Conservation (phyloP, 2,113 vertebrate genomes). For the Entomyzon cyanotis region DNA sequence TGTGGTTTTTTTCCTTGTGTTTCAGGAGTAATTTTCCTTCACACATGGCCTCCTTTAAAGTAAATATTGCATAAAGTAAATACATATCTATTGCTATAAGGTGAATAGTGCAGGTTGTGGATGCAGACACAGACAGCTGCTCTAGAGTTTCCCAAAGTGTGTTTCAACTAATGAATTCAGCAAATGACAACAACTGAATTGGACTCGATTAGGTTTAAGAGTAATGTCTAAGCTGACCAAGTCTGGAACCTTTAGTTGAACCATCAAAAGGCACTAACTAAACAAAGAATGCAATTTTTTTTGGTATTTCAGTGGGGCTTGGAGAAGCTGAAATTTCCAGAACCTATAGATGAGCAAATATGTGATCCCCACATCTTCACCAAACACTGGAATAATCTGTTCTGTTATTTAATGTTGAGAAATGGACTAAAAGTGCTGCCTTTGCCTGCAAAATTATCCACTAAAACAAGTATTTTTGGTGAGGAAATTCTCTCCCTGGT, state of each 20-base stretch:
- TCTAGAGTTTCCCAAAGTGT: background rate
- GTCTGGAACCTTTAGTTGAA: no score
- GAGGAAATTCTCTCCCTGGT: background rate
- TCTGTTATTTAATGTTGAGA: background rate
- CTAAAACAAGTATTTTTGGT: fast-evolving
- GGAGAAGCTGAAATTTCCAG: background rate
- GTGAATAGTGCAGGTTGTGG: background rate
- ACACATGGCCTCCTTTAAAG: background rate
- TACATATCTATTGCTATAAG: background rate
- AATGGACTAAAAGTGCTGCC: background rate
- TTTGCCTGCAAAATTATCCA: background rate
- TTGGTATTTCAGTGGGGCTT: background rate
- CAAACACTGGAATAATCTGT: background rate
- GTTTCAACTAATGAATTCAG: background rate
- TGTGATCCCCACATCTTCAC: background rate
- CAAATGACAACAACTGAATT: background rate
- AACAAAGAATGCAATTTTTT: background rate
- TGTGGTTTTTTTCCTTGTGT: background rate
- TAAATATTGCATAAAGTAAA: background rate
- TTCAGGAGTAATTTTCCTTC: constrained; percentile 15
- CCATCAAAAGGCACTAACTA: background rate
- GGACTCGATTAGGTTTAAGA: background rate
- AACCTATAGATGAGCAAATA: background rate
- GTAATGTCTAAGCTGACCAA: background rate
- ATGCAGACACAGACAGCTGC: background rate